Conservation (phyloP, 1,140 invertebrate species). For the Drosophila neocordata region DNA sequence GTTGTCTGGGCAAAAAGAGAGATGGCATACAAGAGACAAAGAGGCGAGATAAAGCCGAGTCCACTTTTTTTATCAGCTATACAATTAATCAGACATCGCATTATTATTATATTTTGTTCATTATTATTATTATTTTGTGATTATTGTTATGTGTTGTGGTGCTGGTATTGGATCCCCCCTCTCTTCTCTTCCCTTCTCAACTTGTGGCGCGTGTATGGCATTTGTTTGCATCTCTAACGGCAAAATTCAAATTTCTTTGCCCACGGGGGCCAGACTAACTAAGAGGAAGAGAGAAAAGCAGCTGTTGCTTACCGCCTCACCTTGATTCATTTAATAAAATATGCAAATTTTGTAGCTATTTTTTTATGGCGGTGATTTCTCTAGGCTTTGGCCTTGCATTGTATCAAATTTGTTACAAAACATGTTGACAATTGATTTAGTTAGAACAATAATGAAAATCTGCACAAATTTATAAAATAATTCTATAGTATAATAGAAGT, state of each 20-base stretch:
- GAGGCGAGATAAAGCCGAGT: not conserved
- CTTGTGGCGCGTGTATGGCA: slow-evolving; percentile 52
- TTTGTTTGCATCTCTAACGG: slow-evolving; percentile 53
- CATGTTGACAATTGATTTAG: slow-evolving; percentile 9
- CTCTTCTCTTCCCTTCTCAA: slow-evolving; percentile 11
- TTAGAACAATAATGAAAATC: not conserved
- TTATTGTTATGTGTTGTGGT: too few species aligned
- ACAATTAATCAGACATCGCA: slow-evolving; percentile 57
- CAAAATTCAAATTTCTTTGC: slow-evolving; percentile 40
- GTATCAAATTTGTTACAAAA: slow-evolving; percentile 11
- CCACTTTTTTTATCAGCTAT: slow-evolving; percentile 46
- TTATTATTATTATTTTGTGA: slow-evolving; percentile 43
- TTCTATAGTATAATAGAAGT: too few species aligned
- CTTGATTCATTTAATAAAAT: slow-evolving; percentile 65
- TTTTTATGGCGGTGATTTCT: slow-evolving; percentile 12
- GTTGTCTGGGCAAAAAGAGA: not conserved
- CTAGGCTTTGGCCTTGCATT: slow-evolving; percentile 25
- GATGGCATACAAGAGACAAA: not conserved
- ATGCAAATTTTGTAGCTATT: slow-evolving; percentile 49
- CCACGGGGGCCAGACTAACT: not conserved
- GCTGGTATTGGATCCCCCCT: slow-evolving; percentile 13
- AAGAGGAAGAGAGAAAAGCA: not conserved
- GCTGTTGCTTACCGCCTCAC: slow-evolving; percentile 27
- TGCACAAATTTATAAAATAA: too few species aligned
- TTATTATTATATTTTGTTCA: slow-evolving; percentile 32